Evolutionary conservation across 2,797 vertebrate species (phyloP).

Genomic region (Oreochromis grahami): DNA sequence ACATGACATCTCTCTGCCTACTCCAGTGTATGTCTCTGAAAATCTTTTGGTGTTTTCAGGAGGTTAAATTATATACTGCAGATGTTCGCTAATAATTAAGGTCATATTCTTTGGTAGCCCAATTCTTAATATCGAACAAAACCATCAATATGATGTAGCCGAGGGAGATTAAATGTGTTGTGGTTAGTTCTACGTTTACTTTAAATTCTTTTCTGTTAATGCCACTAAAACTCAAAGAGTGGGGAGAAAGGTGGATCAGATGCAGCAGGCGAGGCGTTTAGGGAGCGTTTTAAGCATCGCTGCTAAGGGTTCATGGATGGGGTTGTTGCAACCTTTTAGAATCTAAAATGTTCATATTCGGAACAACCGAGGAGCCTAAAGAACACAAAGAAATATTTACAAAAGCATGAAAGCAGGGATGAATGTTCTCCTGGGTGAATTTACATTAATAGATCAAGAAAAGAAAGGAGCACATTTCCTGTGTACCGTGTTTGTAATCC

Average conservation of each 20-base stretch:
- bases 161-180: neutral
- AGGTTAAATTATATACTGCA: neutral
- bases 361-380: neutral
- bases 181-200: neutral
- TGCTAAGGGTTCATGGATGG: neutral
- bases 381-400: neutral
- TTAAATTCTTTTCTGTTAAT: neutral
- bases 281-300: rapidly evolving
- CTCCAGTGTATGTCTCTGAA: neutral
- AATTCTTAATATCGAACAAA: neutral
- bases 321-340: neutral
- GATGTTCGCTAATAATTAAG: neutral
- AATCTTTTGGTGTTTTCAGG: neutral
- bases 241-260: neutral
- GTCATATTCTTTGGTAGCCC: neutral
- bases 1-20: rapidly evolving
- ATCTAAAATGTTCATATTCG: neutral
- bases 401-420: neutral
- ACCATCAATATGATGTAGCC: neutral
- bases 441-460: neutral
- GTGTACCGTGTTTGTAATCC: neutral
- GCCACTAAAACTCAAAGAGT: neutral
- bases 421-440: neutral
- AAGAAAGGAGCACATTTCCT: neutral
- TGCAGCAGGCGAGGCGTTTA: neutral